These are phyloP conservation scores for Clamator glandarius DNA, from an alignment of 2,797 vertebrate species.

Conservation along the genomic window DNA sequence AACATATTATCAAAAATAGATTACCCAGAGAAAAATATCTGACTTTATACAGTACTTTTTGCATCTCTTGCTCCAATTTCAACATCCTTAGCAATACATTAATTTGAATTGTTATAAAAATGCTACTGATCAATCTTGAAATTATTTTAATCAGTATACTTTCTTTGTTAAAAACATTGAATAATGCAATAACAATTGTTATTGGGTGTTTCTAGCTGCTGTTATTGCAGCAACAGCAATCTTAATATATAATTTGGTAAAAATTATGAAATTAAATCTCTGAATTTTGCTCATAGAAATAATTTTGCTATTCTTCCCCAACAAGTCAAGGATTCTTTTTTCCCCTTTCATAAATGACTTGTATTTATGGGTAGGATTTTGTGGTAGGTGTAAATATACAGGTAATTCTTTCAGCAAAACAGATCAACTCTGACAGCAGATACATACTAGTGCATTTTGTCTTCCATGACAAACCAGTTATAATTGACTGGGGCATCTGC, in stretches of 20 bases:
- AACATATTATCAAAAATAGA: background rate
- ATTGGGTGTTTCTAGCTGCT: no score
- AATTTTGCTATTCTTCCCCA: background rate
- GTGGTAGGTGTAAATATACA: background rate
- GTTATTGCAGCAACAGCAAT: no score
- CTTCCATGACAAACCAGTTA: background rate
- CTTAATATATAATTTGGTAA: background rate
- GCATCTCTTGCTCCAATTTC: background rate
- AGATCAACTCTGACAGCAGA: background rate
- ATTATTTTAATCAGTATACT: background rate
- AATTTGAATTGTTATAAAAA: background rate
- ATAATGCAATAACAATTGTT: background rate
- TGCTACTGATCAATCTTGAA: background rate
- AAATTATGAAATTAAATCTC: background rate
- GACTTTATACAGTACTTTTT: background rate
- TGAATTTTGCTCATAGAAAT: background rate
- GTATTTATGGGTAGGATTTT: background rate
- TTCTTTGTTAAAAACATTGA: background rate
- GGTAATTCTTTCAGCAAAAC: conserved; percentile 2
- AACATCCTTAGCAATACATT: background rate
- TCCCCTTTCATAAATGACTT: background rate
- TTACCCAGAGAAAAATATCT: background rate
- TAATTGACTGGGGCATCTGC: background rate
- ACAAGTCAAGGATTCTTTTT: background rate
- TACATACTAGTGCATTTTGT: background rate